Evolutionary conservation across 2,888 invertebrate genomes (phyloP), one percentile per base, ranked within the genome.

Genomic region (Lutraria lutraria): DNA sequence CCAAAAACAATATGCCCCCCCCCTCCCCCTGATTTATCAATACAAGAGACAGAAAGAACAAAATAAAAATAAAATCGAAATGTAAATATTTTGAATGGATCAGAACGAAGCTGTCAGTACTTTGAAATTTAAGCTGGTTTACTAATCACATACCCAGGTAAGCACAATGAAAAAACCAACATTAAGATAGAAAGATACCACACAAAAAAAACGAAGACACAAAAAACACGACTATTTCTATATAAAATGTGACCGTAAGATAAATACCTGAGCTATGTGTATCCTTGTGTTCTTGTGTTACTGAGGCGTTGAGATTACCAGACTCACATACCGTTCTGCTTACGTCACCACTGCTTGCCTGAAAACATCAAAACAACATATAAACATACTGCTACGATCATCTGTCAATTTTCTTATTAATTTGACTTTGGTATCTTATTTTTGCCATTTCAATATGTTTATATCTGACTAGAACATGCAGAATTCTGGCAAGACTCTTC

Each of bases 321-420:
- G 81, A 68, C 84, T 83, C n/a, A 54, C 81, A 86, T 89, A 80
- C 89, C 63, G 86, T 34, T 13, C 31, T 80, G 80, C 72, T 89
- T 83, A 84, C 86, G 89, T 89, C 89, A 89, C 34, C 13, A 19
- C n/a, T 43, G 52, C 29, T 29, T 72, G 54, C 56, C 83, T 80
- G 87, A 1, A 53, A 84, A 68, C 52, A 25, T 29, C 53, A 16
- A 84, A 84, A 29, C 84, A 72, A 76, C 76, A 84, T 76, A 84
- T 84, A 84, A 84, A 72, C 84, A 84, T 31, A 54, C 25, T 3
- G 0, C 63, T 16, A 34, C 60, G 19, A 76, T 76, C 34, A 83
- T 34, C 60, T 63, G 82, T 83, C 82, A 83, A 43, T 16, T 31
- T 56, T 52, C 29, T n/a, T 25, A 34, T 6, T 76, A 31, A 76